Evolutionary conservation across 2,113 vertebrate species (phyloP), one percentile per base, ranked within the genome.

Genomic region (Cochlearius cochlearius): DNA sequence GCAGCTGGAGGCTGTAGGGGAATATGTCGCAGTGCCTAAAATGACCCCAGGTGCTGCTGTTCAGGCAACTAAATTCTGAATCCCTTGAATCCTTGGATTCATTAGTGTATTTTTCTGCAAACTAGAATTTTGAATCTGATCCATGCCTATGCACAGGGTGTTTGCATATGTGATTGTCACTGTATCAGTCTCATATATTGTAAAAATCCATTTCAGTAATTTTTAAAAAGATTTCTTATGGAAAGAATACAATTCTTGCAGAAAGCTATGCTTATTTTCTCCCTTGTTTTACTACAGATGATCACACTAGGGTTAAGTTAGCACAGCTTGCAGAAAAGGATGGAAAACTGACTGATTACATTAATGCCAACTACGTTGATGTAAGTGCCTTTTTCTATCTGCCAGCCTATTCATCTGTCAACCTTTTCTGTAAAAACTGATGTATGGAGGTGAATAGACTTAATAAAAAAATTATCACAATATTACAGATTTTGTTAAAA

Each of bases 361-460:
- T 99, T 94, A 99, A 99, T 94, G 99, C 99, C 69, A 99, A 99
- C 98, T 99, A 98, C 3, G 99, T 99, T 15, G 99, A 99, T 83
- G 99, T 99, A 98, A 99, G 99, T 97, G 62, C 25, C 45, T 94
- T 75, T 88, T 90, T 94, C 83, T 92, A 5, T 53, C 68, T 88
- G n/a, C 62, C 38, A 38, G 8, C 20, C 43, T 77, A 60, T 74
- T 71, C 10, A 22, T 68, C 38, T 79, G 15, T 82, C 77, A 87
- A 43, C 8, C 23, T 75, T 66, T 74, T 75, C 64, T 79, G 27
- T 79, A 68, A 79, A 56, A 69, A 20, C 11, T 5, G 25, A 32
- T 75, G 5, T 36, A 27, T 27, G 58, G 14, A 50, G 3, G 50
- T 72, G 8, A 82, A 85, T 13, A 92, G 39, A 43, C 50, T 47